These are phyloP conservation scores for Phymastichus coffea DNA, from an alignment of 1,140 invertebrate species.

Conservation along the genomic window DNA sequence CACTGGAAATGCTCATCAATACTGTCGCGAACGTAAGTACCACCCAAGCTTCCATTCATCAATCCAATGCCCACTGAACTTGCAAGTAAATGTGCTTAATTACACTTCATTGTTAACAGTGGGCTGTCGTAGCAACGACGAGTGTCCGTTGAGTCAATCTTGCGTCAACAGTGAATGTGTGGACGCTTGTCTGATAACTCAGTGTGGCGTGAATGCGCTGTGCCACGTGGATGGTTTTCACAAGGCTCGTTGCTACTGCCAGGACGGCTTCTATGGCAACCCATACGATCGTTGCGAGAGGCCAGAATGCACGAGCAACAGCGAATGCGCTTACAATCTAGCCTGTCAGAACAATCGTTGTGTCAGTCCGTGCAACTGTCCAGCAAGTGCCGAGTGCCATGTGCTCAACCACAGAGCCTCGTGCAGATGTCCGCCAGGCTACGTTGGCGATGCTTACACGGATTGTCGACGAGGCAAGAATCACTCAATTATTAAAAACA, in stretches of 20 bases:
- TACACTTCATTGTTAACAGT: conserved; percentile 54
- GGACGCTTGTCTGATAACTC: conserved; percentile 75
- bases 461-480: conserved; percentile 63
- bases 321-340: conserved; percentile 73
- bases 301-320: conserved; percentile 73
- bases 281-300: conserved; percentile 73
- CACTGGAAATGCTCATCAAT: conserved; percentile 79
- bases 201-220: conserved; percentile 79
- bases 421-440: conserved; percentile 82
- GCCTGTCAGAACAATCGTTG: conserved; percentile 76
- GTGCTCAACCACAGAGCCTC: conserved; percentile 74
- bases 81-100: background rate
- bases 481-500: background rate
- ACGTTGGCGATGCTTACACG: conserved; percentile 73
- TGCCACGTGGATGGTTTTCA: conserved; percentile 73
- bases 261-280: conserved; percentile 72
- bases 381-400: conserved; percentile 69
- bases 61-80: background rate
- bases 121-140: conserved; percentile 81
- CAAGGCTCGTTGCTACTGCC: conserved; percentile 77
- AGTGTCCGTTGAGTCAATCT: conserved; percentile 78
- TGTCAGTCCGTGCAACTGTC: conserved; percentile 77
- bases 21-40: conserved; percentile 70
- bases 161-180: conserved; percentile 83
- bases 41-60: background rate